These are phyloP conservation scores for Horisme vitalbata DNA, from an alignment of 2,888 invertebrate genomes.

Conservation along the genomic window DNA sequence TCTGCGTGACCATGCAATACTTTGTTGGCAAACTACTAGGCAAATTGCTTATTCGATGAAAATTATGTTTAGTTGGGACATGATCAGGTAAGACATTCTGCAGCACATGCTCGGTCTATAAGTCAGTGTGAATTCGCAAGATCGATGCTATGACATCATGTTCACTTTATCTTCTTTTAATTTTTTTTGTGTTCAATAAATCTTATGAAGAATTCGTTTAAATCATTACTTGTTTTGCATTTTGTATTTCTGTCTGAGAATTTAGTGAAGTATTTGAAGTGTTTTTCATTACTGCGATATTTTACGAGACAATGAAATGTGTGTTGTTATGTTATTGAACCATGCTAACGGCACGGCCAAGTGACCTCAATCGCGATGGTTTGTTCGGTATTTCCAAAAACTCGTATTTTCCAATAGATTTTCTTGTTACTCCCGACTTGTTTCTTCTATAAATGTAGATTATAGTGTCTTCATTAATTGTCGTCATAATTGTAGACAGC, in stretches of 20 bases:
- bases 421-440: too few relatives aligned
- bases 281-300: conserved; percentile 29
- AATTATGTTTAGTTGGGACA: too few relatives aligned
- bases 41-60: too few relatives aligned
- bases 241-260: conserved; percentile 12
- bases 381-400: too few relatives aligned
- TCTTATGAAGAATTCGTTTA: conserved; percentile 8
- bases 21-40: too few relatives aligned
- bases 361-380: neutral
- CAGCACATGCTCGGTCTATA: too few relatives aligned
- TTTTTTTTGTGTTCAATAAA: conserved; percentile 6
- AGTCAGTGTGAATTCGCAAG: conserved; percentile 30
- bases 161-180: conserved; percentile 2
- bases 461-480: too few relatives aligned
- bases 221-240: neutral
- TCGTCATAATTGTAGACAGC: too few relatives aligned
- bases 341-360: conserved; percentile 4
- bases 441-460: too few relatives aligned
- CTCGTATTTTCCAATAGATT: too few relatives aligned
- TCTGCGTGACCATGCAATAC: too few relatives aligned
- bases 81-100: too few relatives aligned
- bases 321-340: conserved; percentile 11
- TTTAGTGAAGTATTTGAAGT: neutral
- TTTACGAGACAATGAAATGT: conserved; percentile 14
- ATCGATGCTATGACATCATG: conserved; percentile 44